phyloP scores from a whole-genome alignment of 2,888 invertebrate species.

The Gerosis bhagava region DNA sequence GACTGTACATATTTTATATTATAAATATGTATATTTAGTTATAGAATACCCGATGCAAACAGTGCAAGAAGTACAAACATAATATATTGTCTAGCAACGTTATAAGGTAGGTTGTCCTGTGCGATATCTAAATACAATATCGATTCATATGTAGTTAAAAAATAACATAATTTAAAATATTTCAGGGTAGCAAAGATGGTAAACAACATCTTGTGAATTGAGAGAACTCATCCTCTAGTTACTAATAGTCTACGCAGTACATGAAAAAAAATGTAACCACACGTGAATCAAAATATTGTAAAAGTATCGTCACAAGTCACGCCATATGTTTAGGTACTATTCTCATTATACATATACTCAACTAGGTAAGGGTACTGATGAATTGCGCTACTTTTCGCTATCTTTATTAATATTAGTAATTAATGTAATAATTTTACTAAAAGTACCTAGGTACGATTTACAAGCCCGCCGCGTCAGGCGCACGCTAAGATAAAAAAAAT shows the following conservation, averaged over 20 bases:
- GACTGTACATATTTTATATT: conserved; percentile 5
- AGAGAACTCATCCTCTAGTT: no score
- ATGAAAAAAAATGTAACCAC: no score
- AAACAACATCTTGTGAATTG: no score
- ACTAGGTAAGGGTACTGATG: conserved; percentile 70
- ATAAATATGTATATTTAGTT: conserved; percentile 36
- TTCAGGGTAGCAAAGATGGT: no score
- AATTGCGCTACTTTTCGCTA: conserved; percentile 78
- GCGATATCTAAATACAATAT: no score
- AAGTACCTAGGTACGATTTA: conserved; percentile 59
- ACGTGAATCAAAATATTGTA: no score
- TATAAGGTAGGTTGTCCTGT: conserved; percentile 47
- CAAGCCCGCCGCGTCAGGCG: conserved; percentile 44
- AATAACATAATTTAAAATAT: no score
- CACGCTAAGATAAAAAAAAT: conserved; percentile 53
- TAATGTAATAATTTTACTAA: conserved; percentile 68
- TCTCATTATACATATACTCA: conserved; percentile 62
- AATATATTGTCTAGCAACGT: conserved; percentile 75
- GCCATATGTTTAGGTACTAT: conserved; percentile 56
- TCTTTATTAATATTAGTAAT: conserved; percentile 39
- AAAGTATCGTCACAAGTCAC: conserved; percentile 4
- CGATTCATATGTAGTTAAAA: no score
- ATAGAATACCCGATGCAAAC: conserved; percentile 50
- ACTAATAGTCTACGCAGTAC: no score
- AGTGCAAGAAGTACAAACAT: conserved; percentile 69